phyloP scores from a whole-genome alignment of 2,888 invertebrate genomes.

The Malthinus seriepunctatus region DNA sequence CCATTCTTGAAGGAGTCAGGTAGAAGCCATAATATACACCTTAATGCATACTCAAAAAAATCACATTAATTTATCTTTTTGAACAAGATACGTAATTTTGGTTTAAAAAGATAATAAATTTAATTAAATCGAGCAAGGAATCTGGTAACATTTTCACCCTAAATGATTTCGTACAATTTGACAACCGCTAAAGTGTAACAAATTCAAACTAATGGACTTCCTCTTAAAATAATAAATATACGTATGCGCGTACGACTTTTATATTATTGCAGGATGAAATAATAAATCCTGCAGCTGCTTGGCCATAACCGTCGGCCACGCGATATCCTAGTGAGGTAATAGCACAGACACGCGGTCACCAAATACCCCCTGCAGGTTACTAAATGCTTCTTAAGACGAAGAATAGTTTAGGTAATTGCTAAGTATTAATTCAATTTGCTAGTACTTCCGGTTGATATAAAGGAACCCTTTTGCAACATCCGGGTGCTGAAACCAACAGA shows the following conservation, averaged over 20 bases:
- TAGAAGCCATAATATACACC: slow-evolving; percentile 15
- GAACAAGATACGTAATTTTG: background rate
- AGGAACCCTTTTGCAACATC: slow-evolving; percentile 48
- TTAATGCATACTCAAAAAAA: background rate
- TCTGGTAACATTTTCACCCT: too few species aligned
- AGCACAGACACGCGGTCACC: slow-evolving; percentile 45
- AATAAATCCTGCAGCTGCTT: slow-evolving; percentile 35
- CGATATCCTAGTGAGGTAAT: slow-evolving; percentile 51
- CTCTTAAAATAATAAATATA: slow-evolving; percentile 8
- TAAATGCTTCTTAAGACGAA: slow-evolving; percentile 56
- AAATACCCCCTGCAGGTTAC: slow-evolving; percentile 45
- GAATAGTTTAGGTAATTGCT: slow-evolving; percentile 54
- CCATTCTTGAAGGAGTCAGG: slow-evolving; percentile 14
- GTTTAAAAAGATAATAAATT: too few species aligned
- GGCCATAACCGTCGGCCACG: slow-evolving; percentile 43
- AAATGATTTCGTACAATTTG: background rate
- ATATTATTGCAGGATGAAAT: slow-evolving; percentile 15
- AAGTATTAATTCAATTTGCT: slow-evolving; percentile 56
- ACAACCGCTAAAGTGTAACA: slow-evolving; percentile 6
- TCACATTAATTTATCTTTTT: slow-evolving; percentile 2
- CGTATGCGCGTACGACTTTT: background rate
- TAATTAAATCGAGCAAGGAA: too few species aligned
- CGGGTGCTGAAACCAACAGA: slow-evolving; percentile 50
- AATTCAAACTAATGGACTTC: slow-evolving; percentile 9
- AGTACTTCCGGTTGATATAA: slow-evolving; percentile 52